Base-by-base conservation (phyloP, 2,113 vertebrate species). In the Salvelinus fontinalis region DNA sequence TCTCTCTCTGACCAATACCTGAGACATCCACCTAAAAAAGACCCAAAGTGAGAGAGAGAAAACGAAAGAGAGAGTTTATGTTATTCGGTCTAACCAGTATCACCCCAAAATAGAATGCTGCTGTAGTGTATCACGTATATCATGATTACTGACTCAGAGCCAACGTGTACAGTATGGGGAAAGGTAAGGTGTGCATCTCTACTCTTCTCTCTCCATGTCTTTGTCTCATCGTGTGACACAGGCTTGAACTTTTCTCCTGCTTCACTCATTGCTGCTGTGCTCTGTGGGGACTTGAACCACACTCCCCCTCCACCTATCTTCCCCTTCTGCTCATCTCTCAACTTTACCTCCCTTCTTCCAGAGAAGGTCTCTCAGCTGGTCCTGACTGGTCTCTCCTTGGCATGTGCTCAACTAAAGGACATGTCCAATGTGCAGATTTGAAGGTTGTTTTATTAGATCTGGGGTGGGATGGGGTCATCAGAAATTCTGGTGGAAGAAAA, bases 341-440 rank as follows among this genome's bases (percentile, higher is more conserved):
- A 18, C 67, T 54, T 60, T 70, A 57, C 11, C 48, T 49, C 29
- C 60, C 48, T 39, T n/a, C 31, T 44, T 24, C 60, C 18, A 34
- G 34, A 34, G 34, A 34, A 70, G 7, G 8, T 44, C 39, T 44
- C 39, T 84, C 84, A 85, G 85, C 27, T 84, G 48, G 85, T 60
- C 84, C 73, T 16, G 49, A 51, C 49, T 51, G 49, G 14, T 54
- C 2, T 44, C 39, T 44, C 39, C 39, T 44, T 9, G 9, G 39
- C 44, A 62, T 67, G 20, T 39, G 44, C 51, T 44, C 39, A 72
- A 62, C 59, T 59, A 69, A 71, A 48, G 71, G 77, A 78, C 73
- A 67, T 4, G n/a, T 74, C 86, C 83, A 44, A 44, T 44, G 34
- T 44, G 8, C 39, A 2, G 8, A 44, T 44, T 44, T 11, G 5